phyloP scores from a whole-genome alignment of 53 echinoderm and acorn worm genomes.

The Antedon mediterranea region DNA sequence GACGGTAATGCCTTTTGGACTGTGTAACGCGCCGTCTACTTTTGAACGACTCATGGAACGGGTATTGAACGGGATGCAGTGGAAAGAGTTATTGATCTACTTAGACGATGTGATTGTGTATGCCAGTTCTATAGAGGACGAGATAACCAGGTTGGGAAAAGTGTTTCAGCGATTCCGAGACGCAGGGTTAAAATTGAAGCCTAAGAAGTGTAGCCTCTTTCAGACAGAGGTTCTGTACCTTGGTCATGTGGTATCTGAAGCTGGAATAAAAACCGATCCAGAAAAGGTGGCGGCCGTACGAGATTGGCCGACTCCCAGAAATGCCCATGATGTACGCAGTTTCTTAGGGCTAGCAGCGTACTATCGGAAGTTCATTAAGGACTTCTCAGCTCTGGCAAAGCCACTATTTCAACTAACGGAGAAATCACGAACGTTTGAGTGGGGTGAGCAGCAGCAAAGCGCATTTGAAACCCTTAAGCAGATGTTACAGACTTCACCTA shows the following conservation, averaged over 20 bases:
- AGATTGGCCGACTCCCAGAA: conserved; percentile 14
- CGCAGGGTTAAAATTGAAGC: conserved; percentile 30
- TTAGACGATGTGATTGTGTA: conserved; percentile 42
- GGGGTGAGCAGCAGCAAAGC: conserved; percentile 8
- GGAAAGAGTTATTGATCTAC: conserved; percentile 42
- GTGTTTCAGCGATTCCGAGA: conserved; percentile 16
- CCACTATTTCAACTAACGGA: conserved; percentile 21
- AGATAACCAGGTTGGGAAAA: conserved; percentile 2
- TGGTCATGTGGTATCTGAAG: conserved; percentile 1
- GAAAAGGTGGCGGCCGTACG: background rate
- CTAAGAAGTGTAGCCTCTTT: conserved; percentile 40
- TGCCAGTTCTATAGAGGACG: conserved; percentile 24
- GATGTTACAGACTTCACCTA: conserved; percentile 1
- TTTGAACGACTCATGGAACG: conserved; percentile 55
- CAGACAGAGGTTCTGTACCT: conserved; percentile 16
- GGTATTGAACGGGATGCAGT: conserved; percentile 46
- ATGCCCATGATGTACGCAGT: conserved; percentile 13
- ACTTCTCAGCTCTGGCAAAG: conserved; percentile 15
- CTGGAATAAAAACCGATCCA: conserved; percentile 23
- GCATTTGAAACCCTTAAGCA: conserved; percentile 18
- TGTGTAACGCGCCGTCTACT: conserved; percentile 41
- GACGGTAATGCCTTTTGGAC: conserved; percentile 54
- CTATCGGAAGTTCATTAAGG: conserved; percentile 23
- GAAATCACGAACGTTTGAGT: conserved; percentile 5
- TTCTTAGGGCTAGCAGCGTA: conserved; percentile 32